Evolutionary conservation across 1,140 invertebrate species (phyloP).

Genomic region (Rhagoletis zephyria): DNA sequence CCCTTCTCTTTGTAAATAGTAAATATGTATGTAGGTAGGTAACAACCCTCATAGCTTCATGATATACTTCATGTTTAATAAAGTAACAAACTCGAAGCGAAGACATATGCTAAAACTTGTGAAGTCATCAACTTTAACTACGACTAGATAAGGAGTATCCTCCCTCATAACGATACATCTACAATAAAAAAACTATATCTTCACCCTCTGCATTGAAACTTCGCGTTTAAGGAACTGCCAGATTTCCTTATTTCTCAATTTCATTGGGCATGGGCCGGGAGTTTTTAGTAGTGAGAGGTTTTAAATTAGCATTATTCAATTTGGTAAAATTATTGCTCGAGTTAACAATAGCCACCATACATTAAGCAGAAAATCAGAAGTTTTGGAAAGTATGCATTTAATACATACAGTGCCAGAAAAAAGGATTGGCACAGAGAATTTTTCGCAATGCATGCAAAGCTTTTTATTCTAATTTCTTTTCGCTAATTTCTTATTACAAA

Average conservation of each 20-base stretch:
- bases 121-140: slow-evolving; percentile 69
- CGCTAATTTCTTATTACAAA: too few relatives aligned
- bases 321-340: neutral
- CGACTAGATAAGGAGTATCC: neutral
- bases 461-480: too few relatives aligned
- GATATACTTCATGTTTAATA: neutral
- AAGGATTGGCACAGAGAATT: too few relatives aligned
- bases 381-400: too few relatives aligned
- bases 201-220: neutral
- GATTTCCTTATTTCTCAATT: slow-evolving; percentile 13
- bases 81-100: neutral
- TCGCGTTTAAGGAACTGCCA: neutral
- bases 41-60: slow-evolving; percentile 31
- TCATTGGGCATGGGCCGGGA: neutral
- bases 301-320: slow-evolving; percentile 54
- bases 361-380: too few relatives aligned
- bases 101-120: slow-evolving; percentile 69
- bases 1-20: neutral
- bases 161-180: neutral
- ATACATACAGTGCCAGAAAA: too few relatives aligned
- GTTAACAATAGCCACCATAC: neutral
- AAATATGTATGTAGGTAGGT: neutral
- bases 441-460: too few relatives aligned
- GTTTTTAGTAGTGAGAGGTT: slow-evolving; percentile 4
- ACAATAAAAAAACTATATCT: slow-evolving; percentile 20